phyloP scores from a whole-genome alignment of 2,113 vertebrate species.

The Athene noctua region DNA sequence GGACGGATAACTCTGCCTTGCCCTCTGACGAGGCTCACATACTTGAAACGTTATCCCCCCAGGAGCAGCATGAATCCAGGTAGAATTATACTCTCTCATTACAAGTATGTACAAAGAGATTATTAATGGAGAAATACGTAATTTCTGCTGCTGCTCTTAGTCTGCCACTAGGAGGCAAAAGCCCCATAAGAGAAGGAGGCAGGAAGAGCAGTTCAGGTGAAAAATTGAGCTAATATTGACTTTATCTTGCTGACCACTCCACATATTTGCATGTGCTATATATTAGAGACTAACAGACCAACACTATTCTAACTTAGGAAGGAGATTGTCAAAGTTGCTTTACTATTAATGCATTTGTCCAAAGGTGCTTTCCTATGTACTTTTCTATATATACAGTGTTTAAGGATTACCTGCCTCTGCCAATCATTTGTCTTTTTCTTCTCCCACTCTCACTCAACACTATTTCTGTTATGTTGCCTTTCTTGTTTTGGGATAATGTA shows the following conservation, averaged over 20 bases:
- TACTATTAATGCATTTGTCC: neutral
- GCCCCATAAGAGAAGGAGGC: neutral
- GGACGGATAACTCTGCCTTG: neutral
- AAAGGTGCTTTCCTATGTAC: neutral
- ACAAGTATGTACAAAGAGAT: neutral
- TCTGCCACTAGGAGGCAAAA: neutral
- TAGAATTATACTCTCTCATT: neutral
- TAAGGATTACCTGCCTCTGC: neutral
- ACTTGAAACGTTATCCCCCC: neutral
- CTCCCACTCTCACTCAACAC: neutral
- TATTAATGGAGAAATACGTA: neutral
- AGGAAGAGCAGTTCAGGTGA: neutral
- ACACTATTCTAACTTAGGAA: neutral
- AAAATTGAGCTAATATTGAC: rapidly evolving
- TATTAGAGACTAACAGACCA: neutral
- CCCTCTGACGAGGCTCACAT: neutral
- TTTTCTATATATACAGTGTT: neutral
- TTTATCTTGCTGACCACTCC: neutral
- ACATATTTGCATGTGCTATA: neutral
- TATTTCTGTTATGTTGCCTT: neutral
- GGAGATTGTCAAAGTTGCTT: neutral
- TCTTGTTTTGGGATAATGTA: neutral
- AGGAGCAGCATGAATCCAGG: neutral
- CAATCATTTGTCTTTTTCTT: neutral
- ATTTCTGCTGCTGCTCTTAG: neutral